Evolutionary conservation across 2,113 vertebrate genomes (phyloP), one percentile per base, ranked within the genome.

Genomic region (Ahaetulla prasina): DNA sequence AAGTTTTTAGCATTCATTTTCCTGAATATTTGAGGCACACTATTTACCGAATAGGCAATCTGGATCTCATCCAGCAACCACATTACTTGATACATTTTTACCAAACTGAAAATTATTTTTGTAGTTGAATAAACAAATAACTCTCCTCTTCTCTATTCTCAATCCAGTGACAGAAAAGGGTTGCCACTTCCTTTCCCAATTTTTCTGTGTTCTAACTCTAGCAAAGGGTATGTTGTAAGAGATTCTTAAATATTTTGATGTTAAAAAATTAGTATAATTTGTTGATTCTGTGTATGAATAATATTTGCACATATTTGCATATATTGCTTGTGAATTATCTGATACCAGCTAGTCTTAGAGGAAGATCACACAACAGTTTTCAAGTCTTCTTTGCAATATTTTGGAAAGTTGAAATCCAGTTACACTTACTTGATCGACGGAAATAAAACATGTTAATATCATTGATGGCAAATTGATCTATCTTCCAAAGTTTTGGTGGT

Each of bases 401-500:
- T 87, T 57, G 39, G 30, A 49, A 85, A 39, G 35, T 12, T 39
- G 74, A 52, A 63, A 35, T 89, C 43, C 1, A 22, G 30, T 45
- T 60, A 45, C 30, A 63, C 30, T 55, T 0, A 3, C 39, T 80
- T 55, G 68, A 92, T 49, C 25, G 12, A 89, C 16, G 27, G 43
- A 53, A 54, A 57, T n/a, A 74, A 50, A 8, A 39, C 7, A 74
- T 16, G 4, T n/a, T 55, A 87, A 84, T 85, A 35, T 92, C 43
- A 23, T 60, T 93, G 87, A 95, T 35, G 93, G 90, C 84, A 80
- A 39, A 22, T 95, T 63, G 16, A 92, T 85, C 93, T 12, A 0
- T 27, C 87, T 87, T 94, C 50, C 54, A 47, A 53, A 54, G 4
- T 94, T 93, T 90, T 94, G 93, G 91, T 90, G 88, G 94, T 95